Evolutionary conservation across 2,888 invertebrate species (phyloP).

Genomic region (Andrena camellia): DNA sequence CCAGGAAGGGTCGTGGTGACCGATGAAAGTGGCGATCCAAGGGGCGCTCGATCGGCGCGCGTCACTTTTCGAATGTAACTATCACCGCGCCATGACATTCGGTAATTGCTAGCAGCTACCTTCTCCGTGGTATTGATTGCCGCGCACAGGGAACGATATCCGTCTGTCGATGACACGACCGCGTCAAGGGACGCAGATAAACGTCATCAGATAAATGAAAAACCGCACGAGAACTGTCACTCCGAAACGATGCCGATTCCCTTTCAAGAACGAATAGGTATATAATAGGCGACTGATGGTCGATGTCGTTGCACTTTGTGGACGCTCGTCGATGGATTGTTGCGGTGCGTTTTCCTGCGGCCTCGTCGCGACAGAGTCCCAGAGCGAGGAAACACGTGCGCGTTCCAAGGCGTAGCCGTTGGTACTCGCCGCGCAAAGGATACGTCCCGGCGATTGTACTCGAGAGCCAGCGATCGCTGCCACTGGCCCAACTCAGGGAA

Average conservation of each 20-base stretch:
- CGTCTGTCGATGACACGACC: background rate
- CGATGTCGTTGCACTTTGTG: background rate
- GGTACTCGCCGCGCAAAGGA: constrained; percentile 57
- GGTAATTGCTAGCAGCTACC: constrained; percentile 9
- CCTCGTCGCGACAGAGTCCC: background rate
- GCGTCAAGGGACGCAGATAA: background rate
- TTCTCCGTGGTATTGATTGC: constrained; percentile 9
- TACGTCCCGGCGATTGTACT: constrained; percentile 71
- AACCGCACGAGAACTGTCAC: background rate
- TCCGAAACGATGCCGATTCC: background rate
- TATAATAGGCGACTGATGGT: background rate
- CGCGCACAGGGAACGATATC: background rate
- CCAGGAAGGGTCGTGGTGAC: background rate
- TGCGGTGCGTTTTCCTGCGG: background rate
- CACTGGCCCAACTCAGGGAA: constrained; percentile 80
- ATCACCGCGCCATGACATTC: constrained; percentile 9
- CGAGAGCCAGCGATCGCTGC: constrained; percentile 78
- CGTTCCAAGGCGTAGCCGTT: constrained; percentile 44
- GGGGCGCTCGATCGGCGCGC: background rate
- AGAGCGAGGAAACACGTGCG: constrained; percentile 59
- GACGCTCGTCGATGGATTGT: background rate
- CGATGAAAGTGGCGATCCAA: background rate
- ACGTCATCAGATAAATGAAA: background rate
- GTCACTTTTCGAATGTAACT: constrained; percentile 4
- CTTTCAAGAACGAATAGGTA: background rate